Conservation (phyloP, 2,113 vertebrate genomes). For the Pseudois nayaur region DNA sequence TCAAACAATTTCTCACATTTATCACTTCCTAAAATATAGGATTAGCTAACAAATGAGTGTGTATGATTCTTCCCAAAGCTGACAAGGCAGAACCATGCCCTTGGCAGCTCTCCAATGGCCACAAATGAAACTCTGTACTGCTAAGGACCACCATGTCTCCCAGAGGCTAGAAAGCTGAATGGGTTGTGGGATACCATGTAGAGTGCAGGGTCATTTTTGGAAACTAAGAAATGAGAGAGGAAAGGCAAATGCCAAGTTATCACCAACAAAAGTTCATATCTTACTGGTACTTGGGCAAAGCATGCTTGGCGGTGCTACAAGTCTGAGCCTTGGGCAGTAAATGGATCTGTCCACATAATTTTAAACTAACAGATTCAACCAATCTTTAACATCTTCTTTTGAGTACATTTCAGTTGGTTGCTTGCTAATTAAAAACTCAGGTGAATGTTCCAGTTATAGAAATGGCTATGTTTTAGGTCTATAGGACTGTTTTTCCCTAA, state of each 20-base stretch:
- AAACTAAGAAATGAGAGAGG: not conserved
- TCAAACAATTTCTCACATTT: not conserved
- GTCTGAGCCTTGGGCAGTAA: not conserved
- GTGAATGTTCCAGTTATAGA: not conserved
- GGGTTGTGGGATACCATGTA: not conserved
- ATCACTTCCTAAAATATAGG: slow-evolving; percentile 5
- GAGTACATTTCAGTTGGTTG: not conserved
- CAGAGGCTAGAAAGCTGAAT: not conserved
- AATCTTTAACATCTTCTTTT: not conserved
- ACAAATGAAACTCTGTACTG: not conserved
- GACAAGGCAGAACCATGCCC: not conserved
- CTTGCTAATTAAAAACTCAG: not conserved
- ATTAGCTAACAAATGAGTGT: not conserved
- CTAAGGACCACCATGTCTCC: not conserved
- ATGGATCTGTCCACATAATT: not conserved
- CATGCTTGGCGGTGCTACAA: not conserved
- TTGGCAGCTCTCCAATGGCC: not conserved
- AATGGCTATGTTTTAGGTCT: not conserved
- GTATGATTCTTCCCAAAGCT: not conserved
- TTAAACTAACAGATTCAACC: not conserved
- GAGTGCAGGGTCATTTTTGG: not conserved
- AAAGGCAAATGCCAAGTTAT: not conserved
- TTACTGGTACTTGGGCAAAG: not conserved
- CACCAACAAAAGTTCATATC: not conserved
- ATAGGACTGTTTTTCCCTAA: not conserved